Evolutionary conservation across 2,888 invertebrate species (phyloP).

Genomic region (Criorhina ranunculi): DNA sequence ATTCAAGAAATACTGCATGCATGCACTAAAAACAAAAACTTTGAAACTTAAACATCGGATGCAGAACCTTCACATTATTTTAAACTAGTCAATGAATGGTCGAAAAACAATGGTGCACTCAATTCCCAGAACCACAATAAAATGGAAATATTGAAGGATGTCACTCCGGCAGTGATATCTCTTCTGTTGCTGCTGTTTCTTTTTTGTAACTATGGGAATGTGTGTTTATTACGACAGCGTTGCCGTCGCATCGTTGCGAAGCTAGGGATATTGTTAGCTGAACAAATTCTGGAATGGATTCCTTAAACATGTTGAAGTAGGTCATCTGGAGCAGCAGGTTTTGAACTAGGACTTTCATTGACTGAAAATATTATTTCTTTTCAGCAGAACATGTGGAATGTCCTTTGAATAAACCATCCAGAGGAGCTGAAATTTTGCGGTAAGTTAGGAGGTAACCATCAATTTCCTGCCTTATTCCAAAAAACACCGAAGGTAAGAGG

Average conservation of each 20-base stretch:
- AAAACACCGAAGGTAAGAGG: not conserved
- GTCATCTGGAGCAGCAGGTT: not conserved
- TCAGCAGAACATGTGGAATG: not conserved
- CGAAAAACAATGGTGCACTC: constrained; percentile 24
- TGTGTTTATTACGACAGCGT: not conserved
- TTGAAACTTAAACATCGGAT: constrained; percentile 10
- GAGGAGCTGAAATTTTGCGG: not conserved
- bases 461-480: not conserved
- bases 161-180: constrained; percentile 10
- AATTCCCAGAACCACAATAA: constrained; percentile 18
- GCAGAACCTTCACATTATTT: constrained; percentile 31
- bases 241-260: not conserved
- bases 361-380: not conserved
- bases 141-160: constrained; percentile 22
- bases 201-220: not conserved
- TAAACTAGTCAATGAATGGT: constrained; percentile 18
- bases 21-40: not conserved
- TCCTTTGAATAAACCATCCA: not conserved
- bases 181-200: not conserved
- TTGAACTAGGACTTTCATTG: not conserved
- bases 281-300: constrained; percentile 2
- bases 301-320: constrained; percentile 2
- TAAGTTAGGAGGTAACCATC: not conserved
- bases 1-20: not conserved
- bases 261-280: not conserved